Evolutionary conservation across 1,140 invertebrate genomes (phyloP), one percentile per base, ranked within the genome.

Genomic region (Temnothorax nylanderi): DNA sequence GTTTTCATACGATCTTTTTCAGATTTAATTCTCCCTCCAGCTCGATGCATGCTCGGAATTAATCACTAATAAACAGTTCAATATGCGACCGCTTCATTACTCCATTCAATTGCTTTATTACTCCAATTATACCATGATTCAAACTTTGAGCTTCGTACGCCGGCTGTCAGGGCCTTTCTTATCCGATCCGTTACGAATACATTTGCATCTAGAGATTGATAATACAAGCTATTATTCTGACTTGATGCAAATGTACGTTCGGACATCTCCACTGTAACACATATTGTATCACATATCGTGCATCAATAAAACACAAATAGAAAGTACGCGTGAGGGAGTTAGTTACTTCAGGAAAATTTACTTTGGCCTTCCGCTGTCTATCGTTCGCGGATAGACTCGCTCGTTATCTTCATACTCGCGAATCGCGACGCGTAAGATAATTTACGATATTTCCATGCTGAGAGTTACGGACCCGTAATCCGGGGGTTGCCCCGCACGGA

Each of bases 401-500:
- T 84, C 80, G 54, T 84, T 74, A 84, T 84, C 62, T 74, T 75
- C 41, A 54, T 49, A 60, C 54, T 11, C 41, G 47, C 26, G 80
- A 62, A 84, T 84, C 41, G 80, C 69, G 77, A 49, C 62, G 34
- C 47, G 41, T 62, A 69, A 84, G 47, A 84, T 54, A 84, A 84
- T 84, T 84, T 84, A 84, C n/a, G 67, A 60, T 47, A 60, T 75
- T 84, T 34, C 41, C 54, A 44, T 32, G 69, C 54, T 11, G 58
- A 84, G 54, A 84, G 54, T 75, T 75, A 84, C 26, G 80, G 32
- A 49, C 80, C 32, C 80, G 69, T 74, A 56, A 84, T 84, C 54
- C 69, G 54, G 80, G 6, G 51, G 78, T 44, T n/a, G 34, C 49
- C 34, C n/a, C 72, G 18, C 34, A 10, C 6, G 76, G n/a, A 0